Conservation (phyloP, 1,140 invertebrate species). For the Mizuhopecten yessoensis region DNA sequence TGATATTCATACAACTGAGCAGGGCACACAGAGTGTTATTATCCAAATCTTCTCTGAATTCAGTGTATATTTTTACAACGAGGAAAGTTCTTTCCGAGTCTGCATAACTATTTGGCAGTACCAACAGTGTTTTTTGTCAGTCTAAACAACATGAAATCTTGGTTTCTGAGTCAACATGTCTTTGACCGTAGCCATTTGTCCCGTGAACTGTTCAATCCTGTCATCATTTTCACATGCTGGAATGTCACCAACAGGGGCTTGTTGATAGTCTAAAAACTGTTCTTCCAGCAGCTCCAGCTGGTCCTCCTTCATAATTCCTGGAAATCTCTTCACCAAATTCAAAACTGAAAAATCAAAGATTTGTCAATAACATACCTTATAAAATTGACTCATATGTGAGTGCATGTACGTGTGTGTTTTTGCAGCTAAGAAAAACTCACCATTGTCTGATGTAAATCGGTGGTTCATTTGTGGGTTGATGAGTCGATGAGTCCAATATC, state of each 20-base stretch:
- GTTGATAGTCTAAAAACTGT: neutral
- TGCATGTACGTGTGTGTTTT: too few species aligned
- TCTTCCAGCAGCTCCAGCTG: neutral
- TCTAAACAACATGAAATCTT: conserved; percentile 42
- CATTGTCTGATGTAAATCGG: too few species aligned
- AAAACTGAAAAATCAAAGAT: conserved; percentile 41
- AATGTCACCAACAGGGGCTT: neutral
- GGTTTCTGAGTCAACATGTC: neutral
- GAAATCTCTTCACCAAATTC: conserved; percentile 18
- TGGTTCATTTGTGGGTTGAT: too few species aligned
- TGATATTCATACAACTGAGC: neutral
- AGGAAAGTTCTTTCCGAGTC: conserved; percentile 34
- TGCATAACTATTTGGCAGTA: conserved; percentile 40
- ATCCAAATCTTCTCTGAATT: conserved; percentile 45
- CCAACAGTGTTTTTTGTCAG: conserved; percentile 20
- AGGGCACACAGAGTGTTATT: conserved; percentile 38
- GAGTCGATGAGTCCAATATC: too few species aligned
- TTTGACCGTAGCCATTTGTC: too few species aligned
- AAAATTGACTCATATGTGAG: too few species aligned
- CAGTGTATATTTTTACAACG: conserved; percentile 41
- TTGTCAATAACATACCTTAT: too few species aligned
- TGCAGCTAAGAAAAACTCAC: too few species aligned
- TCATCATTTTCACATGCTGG: neutral
- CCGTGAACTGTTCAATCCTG: conserved; percentile 23
- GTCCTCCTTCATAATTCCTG: neutral